These are phyloP conservation scores for Eristalis intricaria DNA, from an alignment of 2,888 invertebrate genomes.

Conservation along the genomic window DNA sequence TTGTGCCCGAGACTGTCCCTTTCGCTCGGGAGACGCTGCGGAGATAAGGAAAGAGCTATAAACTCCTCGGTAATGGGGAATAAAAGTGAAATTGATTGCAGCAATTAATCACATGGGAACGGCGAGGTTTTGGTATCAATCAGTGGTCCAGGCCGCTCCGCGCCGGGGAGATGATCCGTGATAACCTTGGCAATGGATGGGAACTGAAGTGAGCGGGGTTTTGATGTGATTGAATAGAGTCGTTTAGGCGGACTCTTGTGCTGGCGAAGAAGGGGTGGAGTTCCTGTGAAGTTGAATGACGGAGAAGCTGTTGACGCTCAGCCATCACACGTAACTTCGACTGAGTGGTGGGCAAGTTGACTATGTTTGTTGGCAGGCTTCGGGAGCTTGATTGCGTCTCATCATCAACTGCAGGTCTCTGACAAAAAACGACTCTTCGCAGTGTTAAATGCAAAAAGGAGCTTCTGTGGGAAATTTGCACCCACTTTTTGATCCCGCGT, in stretches of 20 bases:
- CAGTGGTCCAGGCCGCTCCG: neutral
- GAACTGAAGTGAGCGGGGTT: neutral
- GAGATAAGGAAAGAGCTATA: constrained; percentile 30
- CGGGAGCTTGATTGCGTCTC: no score
- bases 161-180: constrained; percentile 19
- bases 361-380: no score
- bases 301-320: no score
- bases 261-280: neutral
- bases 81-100: constrained; percentile 53
- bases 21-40: neutral
- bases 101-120: constrained; percentile 29
- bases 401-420: no score
- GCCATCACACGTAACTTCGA: no score
- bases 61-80: constrained; percentile 27
- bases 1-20: neutral
- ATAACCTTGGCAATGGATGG: constrained; percentile 45
- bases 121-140: constrained; percentile 10
- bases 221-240: neutral
- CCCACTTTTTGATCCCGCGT: no score
- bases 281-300: no score
- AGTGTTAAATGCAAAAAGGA: no score
- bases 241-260: neutral
- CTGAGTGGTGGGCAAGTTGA: no score
- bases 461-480: no score
- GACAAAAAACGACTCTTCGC: no score